Evolutionary conservation across 92 coral and sea anemone genomes (phyloP), one percentile per base, ranked within the genome.

Genomic region (Nematostella vectensis): DNA sequence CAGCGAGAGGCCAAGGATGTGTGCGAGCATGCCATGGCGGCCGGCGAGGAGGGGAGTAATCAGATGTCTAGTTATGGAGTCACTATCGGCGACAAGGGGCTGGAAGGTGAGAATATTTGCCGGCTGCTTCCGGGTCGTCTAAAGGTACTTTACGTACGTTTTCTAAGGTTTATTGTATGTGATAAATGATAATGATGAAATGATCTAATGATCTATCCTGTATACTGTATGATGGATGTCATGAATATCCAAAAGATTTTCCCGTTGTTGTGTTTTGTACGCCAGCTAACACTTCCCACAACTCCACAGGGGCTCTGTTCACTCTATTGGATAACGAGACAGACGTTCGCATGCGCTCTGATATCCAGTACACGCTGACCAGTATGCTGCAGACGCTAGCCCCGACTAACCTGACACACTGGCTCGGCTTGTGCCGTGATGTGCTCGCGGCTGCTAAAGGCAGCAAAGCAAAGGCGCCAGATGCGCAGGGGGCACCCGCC

Each of bases 1-100:
- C 99, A 93, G 62, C 61, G 99, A 38, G 99, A 93, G 50, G 94
- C 99, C n/a, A 87, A 87, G 58, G 96, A 93, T 36, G 99, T 93
- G 27, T 93, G 99, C 72, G 99, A 93, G 69, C 88, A 93, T 54
- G 99, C 96, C 25, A 74, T 76, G 70, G 83, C 88, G 15, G 89
- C 96, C 25, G 89, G 81, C 15, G 95, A 83, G 20, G 96, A 93
- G 52, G 70, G 85, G 1, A 73, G 68, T 15, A 73, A 79, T 48
- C 84, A 67, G 11, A 74, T 70, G 68, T 75, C 94, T 23, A 87
- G 93, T 22, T 87, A 93, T 42, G 88, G 88, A 31, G 96, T 93
- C 1, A 63, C 69, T 9, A 88, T 93, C 6, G 99, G 88, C 19
- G 87, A 93, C 69, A 88, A 93, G 47, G 99, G 99, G 31, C 72